phyloP scores from a whole-genome alignment of 2,797 vertebrate genomes.

The Lepilemur ruficaudatus region DNA sequence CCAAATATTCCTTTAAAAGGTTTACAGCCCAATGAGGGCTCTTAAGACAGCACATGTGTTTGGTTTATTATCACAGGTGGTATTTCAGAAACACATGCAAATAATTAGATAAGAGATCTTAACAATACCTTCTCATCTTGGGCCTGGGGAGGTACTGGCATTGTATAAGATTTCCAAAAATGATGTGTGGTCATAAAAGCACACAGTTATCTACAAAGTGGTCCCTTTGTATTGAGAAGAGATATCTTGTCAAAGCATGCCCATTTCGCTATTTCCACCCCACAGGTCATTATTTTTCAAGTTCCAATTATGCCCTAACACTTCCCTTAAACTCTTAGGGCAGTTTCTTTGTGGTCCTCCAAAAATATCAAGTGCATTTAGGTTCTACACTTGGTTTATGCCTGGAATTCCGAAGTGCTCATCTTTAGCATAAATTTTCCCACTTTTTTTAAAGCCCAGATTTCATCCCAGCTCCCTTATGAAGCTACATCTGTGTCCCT shows the following conservation, averaged over 20 bases:
- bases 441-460: background rate
- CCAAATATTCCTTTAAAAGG: background rate
- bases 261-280: background rate
- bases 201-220: background rate
- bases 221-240: background rate
- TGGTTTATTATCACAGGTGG: conserved; percentile 16
- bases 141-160: background rate
- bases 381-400: background rate
- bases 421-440: background rate
- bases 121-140: background rate
- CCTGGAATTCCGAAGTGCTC: background rate
- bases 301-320: background rate
- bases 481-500: background rate
- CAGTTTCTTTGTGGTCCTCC: background rate
- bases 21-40: background rate
- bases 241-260: background rate
- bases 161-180: background rate
- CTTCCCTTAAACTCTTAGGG: background rate
- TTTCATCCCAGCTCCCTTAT: background rate
- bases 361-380: background rate
- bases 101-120: conserved; percentile 11
- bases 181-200: background rate
- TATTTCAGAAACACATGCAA: conserved; percentile 21
- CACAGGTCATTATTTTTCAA: background rate
- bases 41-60: background rate